Base-by-base conservation (phyloP, 2,888 invertebrate genomes). In the Nomada ruficornis region DNA sequence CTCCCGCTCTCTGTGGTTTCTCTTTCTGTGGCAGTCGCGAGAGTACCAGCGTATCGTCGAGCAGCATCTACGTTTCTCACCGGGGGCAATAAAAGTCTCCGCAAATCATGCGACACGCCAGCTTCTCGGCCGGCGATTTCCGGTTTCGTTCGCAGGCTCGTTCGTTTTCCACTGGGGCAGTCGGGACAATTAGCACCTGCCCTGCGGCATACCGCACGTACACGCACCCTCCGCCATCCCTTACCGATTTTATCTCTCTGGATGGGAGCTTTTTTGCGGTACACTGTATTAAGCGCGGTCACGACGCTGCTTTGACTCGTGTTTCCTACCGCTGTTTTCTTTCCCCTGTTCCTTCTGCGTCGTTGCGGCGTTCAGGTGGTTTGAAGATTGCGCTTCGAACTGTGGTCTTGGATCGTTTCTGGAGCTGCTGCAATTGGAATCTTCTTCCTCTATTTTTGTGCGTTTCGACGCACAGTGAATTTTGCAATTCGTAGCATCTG, bases 41-140 rank as follows among this genome's bases (percentile, higher is more conserved):
- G 77, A 65, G 73, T 63, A 62, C 69, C 63, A 65, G 57, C 70
- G 60, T 84, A 79, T 82, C 82, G 82, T 71, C 68, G 67, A 52
- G 63, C 77, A 67, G 82, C 70, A 87, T 76, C 75, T 86, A 60
- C 78, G 65, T 84, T 63, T 82, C 84, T 85, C 81, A 72, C 75
- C 76, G 64, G 42, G 78, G 86, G 89, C 89, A 91, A 91, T 91
- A 91, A 92, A 92, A 92, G 92, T 91, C 91, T 90, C 85, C 84
- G 91, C 91, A 90, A 92, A 91, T 92, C 91, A 92, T 91, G 91
- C 91, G 91, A 91, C 92, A 92, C 91, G 91, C 91, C 89, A 92
- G 89, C 86, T 29, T 62, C 73, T 71, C 68, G 71, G 59, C 69
- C 60, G 63, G 64, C 88, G 81, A 85, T 88, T 88, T 83, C 71